Percentiles rank a stretch among this genome's conserved stretches.
Evolutionary conservation across 2,797 vertebrate species (phyloP).

Genomic region (Channa striata): DNA sequence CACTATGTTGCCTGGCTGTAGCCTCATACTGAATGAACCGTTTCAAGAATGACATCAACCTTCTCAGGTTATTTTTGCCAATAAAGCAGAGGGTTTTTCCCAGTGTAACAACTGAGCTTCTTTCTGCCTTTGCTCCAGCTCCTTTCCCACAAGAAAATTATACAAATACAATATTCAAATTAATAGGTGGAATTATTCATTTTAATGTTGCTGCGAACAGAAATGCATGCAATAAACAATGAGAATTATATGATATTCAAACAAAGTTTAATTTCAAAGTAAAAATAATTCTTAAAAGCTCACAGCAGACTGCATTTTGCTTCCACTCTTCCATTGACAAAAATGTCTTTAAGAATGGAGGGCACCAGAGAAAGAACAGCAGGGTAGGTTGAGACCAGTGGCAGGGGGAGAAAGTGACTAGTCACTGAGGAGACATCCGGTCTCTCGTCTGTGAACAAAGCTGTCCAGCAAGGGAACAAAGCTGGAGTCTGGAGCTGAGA

Average conservation of each 20-base stretch:
- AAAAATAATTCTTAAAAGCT: constrained; percentile 1
- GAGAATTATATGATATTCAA: too few relatives aligned
- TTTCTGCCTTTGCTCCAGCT: too few relatives aligned
- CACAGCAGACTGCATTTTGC: neutral
- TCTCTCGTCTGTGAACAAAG: constrained; percentile 76
- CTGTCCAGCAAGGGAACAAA: constrained; percentile 71
- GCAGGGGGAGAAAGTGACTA: constrained; percentile 52
- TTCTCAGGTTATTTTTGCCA: too few relatives aligned
- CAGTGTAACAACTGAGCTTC: too few relatives aligned
- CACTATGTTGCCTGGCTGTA: too few relatives aligned
- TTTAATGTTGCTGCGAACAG: neutral
- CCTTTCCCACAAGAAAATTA: too few relatives aligned
- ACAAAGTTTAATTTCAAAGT: neutral
- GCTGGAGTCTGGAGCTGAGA: constrained; percentile 72
- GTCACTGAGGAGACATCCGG: constrained; percentile 77
- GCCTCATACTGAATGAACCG: too few relatives aligned
- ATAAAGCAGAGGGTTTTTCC: too few relatives aligned
- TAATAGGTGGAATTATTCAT: neutral
- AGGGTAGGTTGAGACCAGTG: constrained; percentile 16
- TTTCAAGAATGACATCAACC: too few relatives aligned
- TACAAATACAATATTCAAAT: too few relatives aligned
- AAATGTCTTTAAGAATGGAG: constrained; percentile 33
- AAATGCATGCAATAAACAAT: neutral
- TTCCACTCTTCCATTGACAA: neutral
- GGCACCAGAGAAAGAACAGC: constrained; percentile 35